A percentile compares a stretch with the other conserved stretches of the same genome.
Conservation (phyloP, 2,888 invertebrate species). For the Athalia circularis region DNA sequence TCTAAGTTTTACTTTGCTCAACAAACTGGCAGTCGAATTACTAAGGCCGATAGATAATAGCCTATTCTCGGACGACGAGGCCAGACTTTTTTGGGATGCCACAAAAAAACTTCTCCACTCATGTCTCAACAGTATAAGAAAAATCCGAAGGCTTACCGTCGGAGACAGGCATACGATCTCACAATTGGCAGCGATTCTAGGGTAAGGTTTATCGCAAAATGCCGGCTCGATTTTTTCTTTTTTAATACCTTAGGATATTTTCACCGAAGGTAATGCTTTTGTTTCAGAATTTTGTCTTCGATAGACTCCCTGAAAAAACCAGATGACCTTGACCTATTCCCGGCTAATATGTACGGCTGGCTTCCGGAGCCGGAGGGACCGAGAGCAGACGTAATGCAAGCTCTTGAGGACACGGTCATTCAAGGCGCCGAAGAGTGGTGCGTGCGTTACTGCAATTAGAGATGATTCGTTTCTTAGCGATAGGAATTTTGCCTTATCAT, state of each 20-base stretch:
- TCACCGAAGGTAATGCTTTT: constrained; percentile 2
- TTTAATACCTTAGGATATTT: constrained; percentile 9
- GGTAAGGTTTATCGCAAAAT: constrained; percentile 62
- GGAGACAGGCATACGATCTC: constrained; percentile 84
- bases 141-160: constrained; percentile 83
- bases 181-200: constrained; percentile 83
- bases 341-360: constrained; percentile 83
- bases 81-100: constrained; percentile 88
- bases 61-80: constrained; percentile 77
- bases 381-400: constrained; percentile 79
- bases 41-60: constrained; percentile 81
- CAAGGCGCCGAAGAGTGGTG: constrained; percentile 87
- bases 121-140: constrained; percentile 84
- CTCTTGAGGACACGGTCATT: constrained; percentile 82
- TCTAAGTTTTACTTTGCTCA: constrained; percentile 87
- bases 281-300: constrained; percentile 80
- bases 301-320: constrained; percentile 80
- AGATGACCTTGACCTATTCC: constrained; percentile 81
- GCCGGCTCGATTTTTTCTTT: background rate
- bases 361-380: constrained; percentile 72
- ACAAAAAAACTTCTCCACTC: constrained; percentile 86
- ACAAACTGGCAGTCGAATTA: constrained; percentile 83
- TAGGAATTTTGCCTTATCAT: too few relatives aligned
- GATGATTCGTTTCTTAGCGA: too few relatives aligned
- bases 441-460: constrained; percentile 36